Evolutionary conservation across 2,888 invertebrate species (phyloP).

Genomic region (Cyclophora albipunctata): DNA sequence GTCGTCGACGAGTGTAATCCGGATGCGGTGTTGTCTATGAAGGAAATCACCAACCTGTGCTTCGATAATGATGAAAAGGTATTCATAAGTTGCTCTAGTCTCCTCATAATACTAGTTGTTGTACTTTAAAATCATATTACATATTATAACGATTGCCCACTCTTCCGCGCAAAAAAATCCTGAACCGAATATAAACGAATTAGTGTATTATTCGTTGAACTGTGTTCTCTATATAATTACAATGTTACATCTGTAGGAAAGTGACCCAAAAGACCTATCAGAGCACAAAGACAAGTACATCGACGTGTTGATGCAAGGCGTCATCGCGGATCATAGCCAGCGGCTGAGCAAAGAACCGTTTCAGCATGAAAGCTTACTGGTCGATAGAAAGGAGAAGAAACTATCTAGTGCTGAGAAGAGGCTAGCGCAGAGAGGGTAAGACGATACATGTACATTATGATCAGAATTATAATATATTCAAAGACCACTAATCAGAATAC

Average conservation of each 20-base stretch:
- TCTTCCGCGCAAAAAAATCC: too few relatives aligned
- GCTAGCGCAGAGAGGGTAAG: constrained; percentile 86
- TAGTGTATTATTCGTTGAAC: too few relatives aligned
- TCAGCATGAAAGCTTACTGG: constrained; percentile 94
- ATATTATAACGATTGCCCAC: too few relatives aligned
- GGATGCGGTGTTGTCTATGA: constrained; percentile 92
- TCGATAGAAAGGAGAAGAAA: constrained; percentile 96
- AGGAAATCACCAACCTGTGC: constrained; percentile 91
- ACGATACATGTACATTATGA: not conserved
- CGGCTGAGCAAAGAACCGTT: constrained; percentile 89
- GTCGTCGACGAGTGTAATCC: constrained; percentile 99
- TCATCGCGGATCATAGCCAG: constrained; percentile 78
- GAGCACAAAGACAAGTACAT: constrained; percentile 82
- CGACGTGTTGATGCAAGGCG: constrained; percentile 87
- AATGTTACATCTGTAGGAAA: constrained; percentile 65
- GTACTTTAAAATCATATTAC: too few relatives aligned
- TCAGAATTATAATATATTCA: too few relatives aligned
- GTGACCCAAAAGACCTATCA: constrained; percentile 84
- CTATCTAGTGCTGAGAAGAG: constrained; percentile 94
- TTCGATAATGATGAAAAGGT: constrained; percentile 89
- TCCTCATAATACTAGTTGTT: too few relatives aligned
- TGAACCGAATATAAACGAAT: too few relatives aligned
- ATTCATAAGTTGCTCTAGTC: not conserved
- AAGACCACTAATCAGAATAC: too few relatives aligned
- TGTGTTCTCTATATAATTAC: too few relatives aligned